A percentile compares a stretch with the other conserved stretches of the same genome.
phyloP scores from a whole-genome alignment of 2,797 vertebrate genomes.

The Anomalospiza imberbis region DNA sequence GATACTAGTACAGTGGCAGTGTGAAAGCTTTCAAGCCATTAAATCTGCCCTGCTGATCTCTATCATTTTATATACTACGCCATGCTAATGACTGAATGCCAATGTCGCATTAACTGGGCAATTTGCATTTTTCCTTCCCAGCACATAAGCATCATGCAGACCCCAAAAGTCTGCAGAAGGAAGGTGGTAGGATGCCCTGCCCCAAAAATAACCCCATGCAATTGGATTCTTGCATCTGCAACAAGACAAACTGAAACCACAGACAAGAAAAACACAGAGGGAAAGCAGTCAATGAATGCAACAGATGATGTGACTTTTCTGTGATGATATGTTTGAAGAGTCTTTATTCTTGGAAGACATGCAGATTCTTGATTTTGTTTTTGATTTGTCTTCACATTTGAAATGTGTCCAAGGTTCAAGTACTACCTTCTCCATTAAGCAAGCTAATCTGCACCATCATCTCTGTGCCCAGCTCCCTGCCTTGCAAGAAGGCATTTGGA shows the following conservation, averaged over 20 bases:
- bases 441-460: neutral
- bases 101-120: neutral
- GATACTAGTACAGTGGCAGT: neutral
- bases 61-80: neutral
- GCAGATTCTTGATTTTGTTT: neutral
- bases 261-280: neutral
- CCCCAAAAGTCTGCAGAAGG: neutral
- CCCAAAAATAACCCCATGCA: neutral
- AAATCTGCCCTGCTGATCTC: constrained; percentile 27
- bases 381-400: neutral
- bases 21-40: constrained; percentile 12
- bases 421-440: neutral
- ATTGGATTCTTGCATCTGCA: neutral
- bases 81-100: neutral
- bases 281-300: neutral
- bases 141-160: neutral
- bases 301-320: neutral
- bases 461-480: neutral
- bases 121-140: neutral
- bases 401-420: neutral
- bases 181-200: neutral
- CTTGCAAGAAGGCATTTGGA: neutral
- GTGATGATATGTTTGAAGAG: neutral
- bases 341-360: neutral
- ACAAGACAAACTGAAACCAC: neutral